Base-by-base conservation (phyloP, 2,113 vertebrate genomes). In the Spermophilus dauricus region DNA sequence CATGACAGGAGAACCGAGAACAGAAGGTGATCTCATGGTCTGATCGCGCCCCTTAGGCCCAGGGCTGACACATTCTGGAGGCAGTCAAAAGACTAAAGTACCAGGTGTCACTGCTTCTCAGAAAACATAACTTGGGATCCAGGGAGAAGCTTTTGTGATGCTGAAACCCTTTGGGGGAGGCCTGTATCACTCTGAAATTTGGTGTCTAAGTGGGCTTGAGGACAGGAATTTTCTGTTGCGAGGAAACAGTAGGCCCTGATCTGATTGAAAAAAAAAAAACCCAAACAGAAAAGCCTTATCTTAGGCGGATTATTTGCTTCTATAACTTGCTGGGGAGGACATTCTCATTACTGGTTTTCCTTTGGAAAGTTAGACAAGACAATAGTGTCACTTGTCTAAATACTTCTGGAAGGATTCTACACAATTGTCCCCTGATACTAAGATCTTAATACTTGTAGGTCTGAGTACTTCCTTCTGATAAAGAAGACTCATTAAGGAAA, bases 161-260 rank as follows among this genome's bases (percentile, higher is more conserved):
- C 32, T 16, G 5, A 51, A 48, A 32, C 51, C 32, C 56, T 65
- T 77, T 88, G 61, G 83, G 51, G 63, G 88, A 94, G 73, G 91
- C 28, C 53, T 20, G 28, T 34, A 24, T 8, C 32, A 28, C 51
- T 85, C 77, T 92, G 45, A 84, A 75, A 84, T 13, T 37, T 58
- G 26, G 82, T 70, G 37, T 81, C 51, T 37, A 63, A n/a, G 4
- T 45, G 48, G 58, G n/a, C 76, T 53, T 13, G 16, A 58, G 11
- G 73, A 12, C 51, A 10, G 53, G 18, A 81, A 8, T 84, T 93
- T 96, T 94, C 53, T 67, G 9, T 18, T 89, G n/a, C 81, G 92
- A 90, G 61, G 67, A 86, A 86, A 14, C 28, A 96, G 69, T 34
- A 93, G 75, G 73, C 67, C n/a, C n/a, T n/a, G n/a, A n/a, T n/a